phyloP scores from a whole-genome alignment of 2,888 invertebrate species.

The Ormyrus rosae region DNA sequence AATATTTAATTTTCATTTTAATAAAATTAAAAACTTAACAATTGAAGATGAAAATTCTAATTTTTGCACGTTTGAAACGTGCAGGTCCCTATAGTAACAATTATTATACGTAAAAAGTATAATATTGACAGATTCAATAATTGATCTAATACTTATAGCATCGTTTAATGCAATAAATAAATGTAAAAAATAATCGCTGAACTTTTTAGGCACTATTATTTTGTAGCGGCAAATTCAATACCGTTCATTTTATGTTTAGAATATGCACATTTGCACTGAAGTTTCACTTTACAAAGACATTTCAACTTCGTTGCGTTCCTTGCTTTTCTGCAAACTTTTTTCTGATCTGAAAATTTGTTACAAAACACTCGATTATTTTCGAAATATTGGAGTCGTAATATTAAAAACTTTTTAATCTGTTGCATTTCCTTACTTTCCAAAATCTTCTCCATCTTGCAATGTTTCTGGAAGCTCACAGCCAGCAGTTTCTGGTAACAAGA shows the following conservation, averaged over 20 bases:
- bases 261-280: constrained; percentile 38
- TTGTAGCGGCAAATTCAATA: constrained; percentile 22
- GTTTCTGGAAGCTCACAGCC: constrained; percentile 87
- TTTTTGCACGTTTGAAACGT: background rate
- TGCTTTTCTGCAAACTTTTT: constrained; percentile 55
- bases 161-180: constrained; percentile 53
- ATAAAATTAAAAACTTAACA: constrained; percentile 7
- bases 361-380: background rate
- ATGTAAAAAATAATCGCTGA: constrained; percentile 48
- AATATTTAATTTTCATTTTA: constrained; percentile 7
- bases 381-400: background rate
- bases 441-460: constrained; percentile 86
- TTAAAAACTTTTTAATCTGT: background rate
- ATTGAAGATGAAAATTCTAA: constrained; percentile 45
- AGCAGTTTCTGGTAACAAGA: constrained; percentile 87
- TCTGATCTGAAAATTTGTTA: constrained; percentile 32
- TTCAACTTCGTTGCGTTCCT: constrained; percentile 62
- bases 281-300: constrained; percentile 62
- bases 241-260: constrained; percentile 22
- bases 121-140: constrained; percentile 40
- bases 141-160: constrained; percentile 51
- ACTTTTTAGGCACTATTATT: constrained; percentile 29
- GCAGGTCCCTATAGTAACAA: constrained; percentile 20
- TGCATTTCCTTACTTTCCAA: constrained; percentile 75
- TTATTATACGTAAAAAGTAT: constrained; percentile 49